Percentiles rank a stretch among this genome's conserved stretches.
phyloP scores from a whole-genome alignment of 1,140 invertebrate species.

The Agrypnia vestita region DNA sequence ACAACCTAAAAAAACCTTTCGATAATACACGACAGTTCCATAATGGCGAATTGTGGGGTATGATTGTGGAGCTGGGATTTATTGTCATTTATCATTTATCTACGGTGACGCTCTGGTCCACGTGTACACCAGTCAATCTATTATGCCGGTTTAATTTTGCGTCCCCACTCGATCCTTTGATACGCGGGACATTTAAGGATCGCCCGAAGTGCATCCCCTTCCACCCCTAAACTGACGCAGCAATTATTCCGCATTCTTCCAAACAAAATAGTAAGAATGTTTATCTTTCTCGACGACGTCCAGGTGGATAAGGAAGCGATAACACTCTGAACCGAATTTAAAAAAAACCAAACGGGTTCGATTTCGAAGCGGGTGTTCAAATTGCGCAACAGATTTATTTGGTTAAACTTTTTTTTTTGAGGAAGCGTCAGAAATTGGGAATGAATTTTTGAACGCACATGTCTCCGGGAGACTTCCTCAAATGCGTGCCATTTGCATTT shows the following conservation, averaged over 20 bases:
- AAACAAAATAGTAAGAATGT: conserved; percentile 14
- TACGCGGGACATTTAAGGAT: conserved; percentile 19
- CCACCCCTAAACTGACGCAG: conserved; percentile 15
- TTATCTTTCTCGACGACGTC: conserved; percentile 37
- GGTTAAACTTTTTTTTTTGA: neutral
- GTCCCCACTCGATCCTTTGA: conserved; percentile 47
- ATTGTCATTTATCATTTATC: conserved; percentile 51
- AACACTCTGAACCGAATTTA: neutral
- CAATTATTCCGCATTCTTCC: conserved; percentile 25
- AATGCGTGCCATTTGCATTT: conserved; percentile 37
- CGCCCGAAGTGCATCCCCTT: conserved; percentile 15
- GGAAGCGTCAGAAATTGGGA: conserved; percentile 19
- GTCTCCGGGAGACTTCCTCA: conserved; percentile 9
- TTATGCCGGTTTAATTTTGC: conserved; percentile 46
- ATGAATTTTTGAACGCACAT: conserved; percentile 16
- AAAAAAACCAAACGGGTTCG: neutral
- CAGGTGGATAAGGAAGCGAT: conserved; percentile 38
- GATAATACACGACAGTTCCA: conserved; percentile 13
- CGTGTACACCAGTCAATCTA: conserved; percentile 25
- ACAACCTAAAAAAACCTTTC: conserved; percentile 25
- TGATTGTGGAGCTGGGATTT: conserved; percentile 46
- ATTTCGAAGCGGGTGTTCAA: conserved; percentile 11
- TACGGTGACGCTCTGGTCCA: neutral
- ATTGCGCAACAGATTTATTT: conserved; percentile 25
- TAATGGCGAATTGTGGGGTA: conserved; percentile 42